These are phyloP conservation scores for Drosophila subsilvestris DNA, from an alignment of 2,888 invertebrate species.

Conservation along the genomic window DNA sequence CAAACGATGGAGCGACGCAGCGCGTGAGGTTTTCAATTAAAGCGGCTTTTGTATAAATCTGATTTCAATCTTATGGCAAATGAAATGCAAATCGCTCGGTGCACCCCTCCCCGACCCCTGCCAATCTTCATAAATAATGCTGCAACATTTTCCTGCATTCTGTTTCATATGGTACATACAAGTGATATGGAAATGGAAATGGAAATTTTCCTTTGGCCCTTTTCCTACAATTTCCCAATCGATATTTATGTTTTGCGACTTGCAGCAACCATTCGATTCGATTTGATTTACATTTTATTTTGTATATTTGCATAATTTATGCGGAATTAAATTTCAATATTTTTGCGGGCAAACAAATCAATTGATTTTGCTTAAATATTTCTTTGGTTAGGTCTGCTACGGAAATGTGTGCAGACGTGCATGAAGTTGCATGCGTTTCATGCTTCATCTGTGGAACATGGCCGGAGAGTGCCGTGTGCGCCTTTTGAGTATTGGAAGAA, in stretches of 20 bases:
- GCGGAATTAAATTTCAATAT: constrained; percentile 37
- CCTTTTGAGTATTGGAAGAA: neutral
- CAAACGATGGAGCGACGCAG: neutral
- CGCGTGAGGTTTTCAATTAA: constrained; percentile 62
- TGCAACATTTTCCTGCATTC: constrained; percentile 19
- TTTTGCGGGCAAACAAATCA: constrained; percentile 37
- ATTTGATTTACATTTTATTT: constrained; percentile 42
- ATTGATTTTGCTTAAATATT: constrained; percentile 48
- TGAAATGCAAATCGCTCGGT: constrained; percentile 59
- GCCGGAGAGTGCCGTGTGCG: neutral
- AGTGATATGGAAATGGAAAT: constrained; percentile 53
- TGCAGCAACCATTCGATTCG: constrained; percentile 26
- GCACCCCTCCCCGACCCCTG: neutral
- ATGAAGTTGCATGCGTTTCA: constrained; percentile 65
- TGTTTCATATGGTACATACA: constrained; percentile 28
- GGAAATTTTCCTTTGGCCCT: constrained; percentile 39
- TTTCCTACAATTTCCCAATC: constrained; percentile 52
- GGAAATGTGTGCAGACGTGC: constrained; percentile 66
- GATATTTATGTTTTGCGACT: constrained; percentile 50
- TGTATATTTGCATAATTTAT: constrained; percentile 55
- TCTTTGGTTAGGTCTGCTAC: constrained; percentile 21
- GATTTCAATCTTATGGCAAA: constrained; percentile 65
- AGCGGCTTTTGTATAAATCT: constrained; percentile 66
- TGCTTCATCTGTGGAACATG: constrained; percentile 46
- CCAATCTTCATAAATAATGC: constrained; percentile 62